A percentile compares a stretch with the other conserved stretches of the same genome.
Evolutionary conservation across 1,140 invertebrate genomes (phyloP).

Genomic region (Leguminivora glycinivorella): DNA sequence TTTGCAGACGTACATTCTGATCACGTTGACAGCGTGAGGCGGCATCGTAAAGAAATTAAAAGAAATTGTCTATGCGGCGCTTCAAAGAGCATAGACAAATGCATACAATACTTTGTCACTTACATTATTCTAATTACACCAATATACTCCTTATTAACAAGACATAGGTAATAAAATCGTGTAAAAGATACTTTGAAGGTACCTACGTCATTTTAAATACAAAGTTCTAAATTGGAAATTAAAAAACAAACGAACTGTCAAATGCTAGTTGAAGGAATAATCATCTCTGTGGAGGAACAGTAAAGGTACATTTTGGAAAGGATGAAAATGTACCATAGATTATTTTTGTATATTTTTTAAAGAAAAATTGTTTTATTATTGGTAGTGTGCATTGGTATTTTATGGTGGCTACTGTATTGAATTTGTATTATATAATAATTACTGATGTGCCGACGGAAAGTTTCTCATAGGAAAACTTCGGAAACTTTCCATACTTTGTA

Average conservation of each 20-base stretch:
- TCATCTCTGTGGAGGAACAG: neutral
- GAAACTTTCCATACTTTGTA: too few relatives aligned
- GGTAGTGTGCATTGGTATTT: slow-evolving; percentile 1
- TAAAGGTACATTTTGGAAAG: neutral
- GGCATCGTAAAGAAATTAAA: slow-evolving; percentile 57
- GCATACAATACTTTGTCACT: neutral
- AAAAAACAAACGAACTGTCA: neutral
- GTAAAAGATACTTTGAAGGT: neutral
- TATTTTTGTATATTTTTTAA: neutral
- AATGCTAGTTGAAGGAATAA: neutral
- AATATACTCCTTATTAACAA: neutral
- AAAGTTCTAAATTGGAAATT: neutral
- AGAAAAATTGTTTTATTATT: slow-evolving; percentile 16
- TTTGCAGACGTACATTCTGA: slow-evolving; percentile 16
- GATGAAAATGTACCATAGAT: neutral
- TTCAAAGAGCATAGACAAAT: neutral
- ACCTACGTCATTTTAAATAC: neutral
- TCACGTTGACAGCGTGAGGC: slow-evolving; percentile 40
- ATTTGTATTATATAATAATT: slow-evolving; percentile 1
- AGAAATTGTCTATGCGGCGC: slow-evolving; percentile 52
- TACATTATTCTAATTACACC: neutral
- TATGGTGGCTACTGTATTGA: neutral
- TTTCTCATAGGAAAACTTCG: too few relatives aligned
- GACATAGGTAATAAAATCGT: neutral
- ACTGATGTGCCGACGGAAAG: too few relatives aligned